These are phyloP conservation scores for Platycnemis pennipes DNA, from an alignment of 2,888 invertebrate genomes.

Conservation along the genomic window DNA sequence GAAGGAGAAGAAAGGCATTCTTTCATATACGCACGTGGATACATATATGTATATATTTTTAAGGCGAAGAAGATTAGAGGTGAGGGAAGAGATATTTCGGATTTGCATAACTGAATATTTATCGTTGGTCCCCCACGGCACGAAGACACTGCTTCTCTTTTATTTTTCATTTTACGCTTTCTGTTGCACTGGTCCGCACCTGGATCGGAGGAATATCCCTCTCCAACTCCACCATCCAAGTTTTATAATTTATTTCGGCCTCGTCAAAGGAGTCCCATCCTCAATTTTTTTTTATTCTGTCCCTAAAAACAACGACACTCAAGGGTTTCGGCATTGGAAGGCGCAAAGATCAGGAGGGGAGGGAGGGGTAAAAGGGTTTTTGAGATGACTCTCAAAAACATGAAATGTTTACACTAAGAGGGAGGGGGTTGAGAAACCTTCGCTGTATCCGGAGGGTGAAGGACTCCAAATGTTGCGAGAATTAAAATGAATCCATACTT, in stretches of 20 bases:
- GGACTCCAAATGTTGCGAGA: neutral
- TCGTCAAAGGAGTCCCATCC: neutral
- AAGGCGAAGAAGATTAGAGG: conserved; percentile 22
- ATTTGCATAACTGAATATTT: conserved; percentile 36
- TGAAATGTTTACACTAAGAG: neutral
- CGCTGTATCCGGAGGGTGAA: neutral
- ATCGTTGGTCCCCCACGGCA: neutral
- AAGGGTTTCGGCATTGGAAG: neutral
- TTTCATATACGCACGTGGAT: neutral
- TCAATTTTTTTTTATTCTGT: neutral
- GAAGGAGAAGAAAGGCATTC: neutral
- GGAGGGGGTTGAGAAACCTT: no score
- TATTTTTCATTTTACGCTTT: neutral
- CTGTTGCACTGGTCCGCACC: neutral
- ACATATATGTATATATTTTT: neutral
- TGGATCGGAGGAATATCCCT: neutral
- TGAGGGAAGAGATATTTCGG: conserved; percentile 15
- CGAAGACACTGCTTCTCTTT: neutral
- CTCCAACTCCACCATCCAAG: neutral
- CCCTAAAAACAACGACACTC: neutral
- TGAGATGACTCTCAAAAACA: neutral
- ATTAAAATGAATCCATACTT: neutral
- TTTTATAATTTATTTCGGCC: neutral
- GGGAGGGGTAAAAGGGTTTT: neutral
- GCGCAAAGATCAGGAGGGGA: neutral